Evolutionary conservation across 2,113 vertebrate genomes (phyloP).

Genomic region (Halcyon senegalensis): DNA sequence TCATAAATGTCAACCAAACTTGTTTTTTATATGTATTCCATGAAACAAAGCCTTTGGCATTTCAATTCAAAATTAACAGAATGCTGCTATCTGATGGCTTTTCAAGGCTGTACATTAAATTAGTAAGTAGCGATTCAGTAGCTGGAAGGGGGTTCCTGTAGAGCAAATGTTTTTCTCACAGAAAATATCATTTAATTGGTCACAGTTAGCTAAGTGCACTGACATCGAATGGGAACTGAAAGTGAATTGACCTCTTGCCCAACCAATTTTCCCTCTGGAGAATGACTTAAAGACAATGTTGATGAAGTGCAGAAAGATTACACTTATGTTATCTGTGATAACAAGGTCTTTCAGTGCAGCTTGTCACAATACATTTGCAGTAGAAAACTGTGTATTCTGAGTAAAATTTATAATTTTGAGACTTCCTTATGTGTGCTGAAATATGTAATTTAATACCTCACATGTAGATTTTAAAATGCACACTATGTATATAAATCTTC

Average conservation of each 20-base stretch:
- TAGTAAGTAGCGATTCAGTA: not conserved
- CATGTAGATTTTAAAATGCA: not conserved
- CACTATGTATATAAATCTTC: not conserved
- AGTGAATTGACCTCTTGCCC: slow-evolving; percentile 15
- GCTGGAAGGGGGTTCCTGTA: not conserved
- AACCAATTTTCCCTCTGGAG: slow-evolving; percentile 25
- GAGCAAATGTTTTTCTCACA: not conserved
- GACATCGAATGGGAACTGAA: not conserved
- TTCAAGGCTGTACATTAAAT: not conserved
- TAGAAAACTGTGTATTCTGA: not conserved
- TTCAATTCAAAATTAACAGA: not conserved
- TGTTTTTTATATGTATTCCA: not conserved
- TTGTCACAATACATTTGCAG: not conserved
- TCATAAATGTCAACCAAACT: not conserved
- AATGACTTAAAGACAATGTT: slow-evolving; percentile 11
- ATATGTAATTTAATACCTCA: not conserved
- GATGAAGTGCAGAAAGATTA: slow-evolving; percentile 18
- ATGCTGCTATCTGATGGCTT: not conserved
- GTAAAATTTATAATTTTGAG: not conserved
- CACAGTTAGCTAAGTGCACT: not conserved
- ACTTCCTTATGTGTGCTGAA: not conserved
- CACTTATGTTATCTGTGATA: not conserved
- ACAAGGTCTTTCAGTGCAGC: not conserved
- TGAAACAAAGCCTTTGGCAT: not conserved
- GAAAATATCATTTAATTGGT: slow-evolving; percentile 9